Conservation (phyloP, 1,140 invertebrate genomes). For the Brachionus angularis region DNA sequence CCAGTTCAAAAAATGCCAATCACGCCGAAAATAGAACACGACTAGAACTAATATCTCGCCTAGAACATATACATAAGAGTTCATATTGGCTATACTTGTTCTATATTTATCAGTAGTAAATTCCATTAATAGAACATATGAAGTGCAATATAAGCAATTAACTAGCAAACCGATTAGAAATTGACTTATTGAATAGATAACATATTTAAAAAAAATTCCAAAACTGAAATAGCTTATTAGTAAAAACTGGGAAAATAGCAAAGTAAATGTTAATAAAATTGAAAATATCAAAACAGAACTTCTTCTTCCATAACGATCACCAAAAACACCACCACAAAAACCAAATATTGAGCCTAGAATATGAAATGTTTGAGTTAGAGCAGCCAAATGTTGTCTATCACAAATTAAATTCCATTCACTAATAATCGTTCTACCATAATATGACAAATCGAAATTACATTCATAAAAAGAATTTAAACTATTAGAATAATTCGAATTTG, state of each 20-base stretch:
- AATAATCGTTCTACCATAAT: background rate
- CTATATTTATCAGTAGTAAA: background rate
- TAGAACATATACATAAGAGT: background rate
- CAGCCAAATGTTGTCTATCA: background rate
- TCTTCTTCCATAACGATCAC: background rate
- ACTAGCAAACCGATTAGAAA: background rate
- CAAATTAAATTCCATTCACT: conserved; percentile 4
- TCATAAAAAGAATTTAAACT: background rate
- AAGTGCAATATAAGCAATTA: background rate
- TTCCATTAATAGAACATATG: background rate
- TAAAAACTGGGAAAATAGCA: background rate
- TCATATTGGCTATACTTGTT: background rate
- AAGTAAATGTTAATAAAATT: background rate
- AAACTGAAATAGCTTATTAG: background rate
- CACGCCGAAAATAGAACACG: background rate
- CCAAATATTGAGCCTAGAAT: background rate
- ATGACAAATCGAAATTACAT: background rate
- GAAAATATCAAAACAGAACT: background rate
- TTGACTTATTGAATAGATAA: background rate
- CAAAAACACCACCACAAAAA: background rate
- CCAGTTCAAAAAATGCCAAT: background rate
- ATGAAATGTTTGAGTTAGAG: conserved; percentile 3
- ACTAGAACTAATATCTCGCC: background rate
- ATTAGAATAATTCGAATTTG: no score
- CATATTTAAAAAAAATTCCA: background rate